These are phyloP conservation scores for Rhingia campestris DNA, from an alignment of 2,888 invertebrate genomes.

Conservation along the genomic window DNA sequence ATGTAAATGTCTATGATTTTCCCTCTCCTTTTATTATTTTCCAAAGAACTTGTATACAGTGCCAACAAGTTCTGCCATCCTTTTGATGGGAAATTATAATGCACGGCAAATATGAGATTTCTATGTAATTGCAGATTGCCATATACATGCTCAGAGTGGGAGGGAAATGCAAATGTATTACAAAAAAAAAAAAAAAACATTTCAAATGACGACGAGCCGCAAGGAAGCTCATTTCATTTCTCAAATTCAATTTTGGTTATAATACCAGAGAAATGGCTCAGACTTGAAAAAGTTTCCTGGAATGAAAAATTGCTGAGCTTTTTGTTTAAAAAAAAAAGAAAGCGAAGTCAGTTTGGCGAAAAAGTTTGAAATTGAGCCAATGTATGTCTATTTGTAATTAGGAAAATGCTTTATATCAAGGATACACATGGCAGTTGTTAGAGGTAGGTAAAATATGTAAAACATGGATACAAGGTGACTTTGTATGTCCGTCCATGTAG, in stretches of 20 bases:
- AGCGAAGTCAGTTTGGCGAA: background rate
- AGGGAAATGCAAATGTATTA: background rate
- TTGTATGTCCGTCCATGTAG: background rate
- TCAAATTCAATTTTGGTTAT: slow-evolving; percentile 42
- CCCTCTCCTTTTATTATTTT: background rate
- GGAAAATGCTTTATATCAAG: background rate
- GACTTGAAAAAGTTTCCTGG: background rate
- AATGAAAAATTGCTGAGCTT: background rate
- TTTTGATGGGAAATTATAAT: slow-evolving; percentile 32
- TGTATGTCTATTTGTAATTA: slow-evolving; percentile 8
- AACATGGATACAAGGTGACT: background rate
- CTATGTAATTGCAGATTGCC: slow-evolving; percentile 47
- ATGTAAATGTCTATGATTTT: background rate
- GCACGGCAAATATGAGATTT: slow-evolving; percentile 23
- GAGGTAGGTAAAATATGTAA: background rate
- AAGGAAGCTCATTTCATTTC: slow-evolving; percentile 14
- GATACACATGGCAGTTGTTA: background rate
- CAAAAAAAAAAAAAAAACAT: background rate
- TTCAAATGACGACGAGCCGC: background rate
- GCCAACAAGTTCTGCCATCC: slow-evolving; percentile 11
- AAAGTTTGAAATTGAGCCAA: slow-evolving; percentile 23
- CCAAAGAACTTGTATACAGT: background rate
- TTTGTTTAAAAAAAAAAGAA: background rate
- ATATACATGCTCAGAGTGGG: background rate
- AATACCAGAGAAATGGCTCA: slow-evolving; percentile 14